phyloP scores from a whole-genome alignment of 2,113 vertebrate species.

The Amphiprion ocellaris region DNA sequence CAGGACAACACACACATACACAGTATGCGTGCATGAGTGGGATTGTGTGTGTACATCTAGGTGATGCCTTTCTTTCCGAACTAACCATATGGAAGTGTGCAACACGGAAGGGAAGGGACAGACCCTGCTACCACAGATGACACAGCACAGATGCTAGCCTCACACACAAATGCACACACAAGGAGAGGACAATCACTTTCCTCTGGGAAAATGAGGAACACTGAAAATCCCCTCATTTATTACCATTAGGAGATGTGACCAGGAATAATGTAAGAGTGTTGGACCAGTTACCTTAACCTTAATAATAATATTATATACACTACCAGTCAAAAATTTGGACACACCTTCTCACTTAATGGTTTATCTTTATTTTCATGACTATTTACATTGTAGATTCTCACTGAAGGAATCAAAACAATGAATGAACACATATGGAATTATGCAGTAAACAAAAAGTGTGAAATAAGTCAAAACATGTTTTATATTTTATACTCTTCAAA shows the following conservation, averaged over 20 bases:
- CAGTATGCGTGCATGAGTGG: not conserved
- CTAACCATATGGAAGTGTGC: constrained; percentile 64
- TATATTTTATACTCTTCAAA: too few relatives aligned
- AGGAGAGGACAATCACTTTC: not conserved
- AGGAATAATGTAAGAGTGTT: constrained; percentile 23
- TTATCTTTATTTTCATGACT: too few relatives aligned
- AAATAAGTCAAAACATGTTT: too few relatives aligned
- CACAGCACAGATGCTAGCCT: constrained; percentile 67
- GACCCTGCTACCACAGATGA: constrained; percentile 55
- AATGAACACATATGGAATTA: too few relatives aligned
- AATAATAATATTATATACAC: too few relatives aligned
- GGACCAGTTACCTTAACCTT: too few relatives aligned
- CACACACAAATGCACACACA: constrained; percentile 20
- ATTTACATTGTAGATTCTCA: too few relatives aligned
- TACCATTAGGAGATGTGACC: constrained; percentile 47
- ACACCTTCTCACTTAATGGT: too few relatives aligned
- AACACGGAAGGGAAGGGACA: constrained; percentile 21
- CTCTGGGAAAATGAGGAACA: constrained; percentile 20
- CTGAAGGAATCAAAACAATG: too few relatives aligned
- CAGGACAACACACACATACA: constrained; percentile 8
- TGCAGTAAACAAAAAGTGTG: too few relatives aligned
- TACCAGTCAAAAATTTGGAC: too few relatives aligned
- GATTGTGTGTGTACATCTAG: constrained; percentile 7
- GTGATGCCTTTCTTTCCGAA: constrained; percentile 27
- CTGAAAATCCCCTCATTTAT: constrained; percentile 56